A percentile compares a stretch with the other conserved stretches of the same genome.
Evolutionary conservation across 2,888 invertebrate species (phyloP).

Genomic region (Byasa hedistus): DNA sequence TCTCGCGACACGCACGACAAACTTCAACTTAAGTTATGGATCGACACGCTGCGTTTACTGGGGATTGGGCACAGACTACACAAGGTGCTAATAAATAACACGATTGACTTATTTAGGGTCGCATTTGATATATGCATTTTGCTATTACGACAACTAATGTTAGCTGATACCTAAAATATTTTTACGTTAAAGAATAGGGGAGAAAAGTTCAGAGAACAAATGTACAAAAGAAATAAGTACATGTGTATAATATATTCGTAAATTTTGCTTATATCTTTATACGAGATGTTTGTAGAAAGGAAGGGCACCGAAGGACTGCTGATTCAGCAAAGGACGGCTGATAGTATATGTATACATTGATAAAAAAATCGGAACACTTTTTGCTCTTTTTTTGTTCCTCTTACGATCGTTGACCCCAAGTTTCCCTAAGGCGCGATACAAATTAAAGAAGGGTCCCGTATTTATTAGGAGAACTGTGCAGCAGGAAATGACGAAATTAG

Average conservation of each 20-base stretch:
- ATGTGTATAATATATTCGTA: too few species aligned
- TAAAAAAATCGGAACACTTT: neutral
- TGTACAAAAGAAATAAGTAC: too few species aligned
- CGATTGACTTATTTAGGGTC: neutral
- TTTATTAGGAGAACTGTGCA: slow-evolving; percentile 18
- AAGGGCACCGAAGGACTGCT: too few species aligned
- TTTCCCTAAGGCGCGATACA: slow-evolving; percentile 26
- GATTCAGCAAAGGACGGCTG: too few species aligned
- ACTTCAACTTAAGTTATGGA: slow-evolving; percentile 1
- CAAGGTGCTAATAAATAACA: neutral
- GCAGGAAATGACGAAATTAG: slow-evolving; percentile 29
- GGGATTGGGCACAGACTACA: neutral
- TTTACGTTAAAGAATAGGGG: too few species aligned
- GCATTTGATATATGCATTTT: neutral
- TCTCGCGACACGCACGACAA: neutral
- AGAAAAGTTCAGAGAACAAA: too few species aligned
- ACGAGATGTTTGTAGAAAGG: too few species aligned
- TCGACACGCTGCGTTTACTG: neutral
- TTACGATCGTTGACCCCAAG: slow-evolving; percentile 26
- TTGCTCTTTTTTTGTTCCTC: neutral
- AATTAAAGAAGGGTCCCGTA: slow-evolving; percentile 28
- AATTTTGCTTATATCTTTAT: too few species aligned
- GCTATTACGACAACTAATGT: neutral
- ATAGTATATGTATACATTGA: neutral
- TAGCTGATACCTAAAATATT: neutral